These are phyloP conservation scores for Hepsetus odoe DNA, from an alignment of 2,113 vertebrate species.

Conservation along the genomic window DNA sequence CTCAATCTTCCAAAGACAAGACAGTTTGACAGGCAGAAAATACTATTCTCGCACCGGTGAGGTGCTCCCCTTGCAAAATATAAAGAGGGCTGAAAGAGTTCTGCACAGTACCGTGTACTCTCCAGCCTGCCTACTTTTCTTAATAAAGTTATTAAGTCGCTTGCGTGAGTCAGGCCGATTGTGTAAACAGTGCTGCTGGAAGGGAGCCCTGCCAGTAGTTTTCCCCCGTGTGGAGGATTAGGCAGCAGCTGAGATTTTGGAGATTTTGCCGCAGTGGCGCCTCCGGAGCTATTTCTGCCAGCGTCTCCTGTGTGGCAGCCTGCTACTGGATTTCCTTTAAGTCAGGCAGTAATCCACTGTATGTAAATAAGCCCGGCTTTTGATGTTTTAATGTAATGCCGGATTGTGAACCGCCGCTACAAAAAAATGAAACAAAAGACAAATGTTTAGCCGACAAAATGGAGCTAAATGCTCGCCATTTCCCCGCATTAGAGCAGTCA, in stretches of 20 bases:
- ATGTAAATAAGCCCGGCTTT: constrained; percentile 50
- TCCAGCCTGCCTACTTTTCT: too few relatives aligned
- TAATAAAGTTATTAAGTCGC: background rate
- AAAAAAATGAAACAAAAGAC: constrained; percentile 51
- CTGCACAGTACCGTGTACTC: too few relatives aligned
- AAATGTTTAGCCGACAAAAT: constrained; percentile 48
- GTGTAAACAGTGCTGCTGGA: background rate
- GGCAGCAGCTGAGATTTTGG: constrained; percentile 8
- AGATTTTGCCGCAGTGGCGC: constrained; percentile 12
- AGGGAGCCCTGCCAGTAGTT: background rate
- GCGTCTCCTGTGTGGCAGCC: constrained; percentile 38
- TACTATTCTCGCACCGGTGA: too few relatives aligned
- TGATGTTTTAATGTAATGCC: constrained; percentile 48
- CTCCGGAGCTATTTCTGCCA: constrained; percentile 38
- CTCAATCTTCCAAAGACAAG: too few relatives aligned
- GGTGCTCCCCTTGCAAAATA: too few relatives aligned
- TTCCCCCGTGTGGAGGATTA: background rate
- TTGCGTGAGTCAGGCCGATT: background rate
- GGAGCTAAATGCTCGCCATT: constrained; percentile 28
- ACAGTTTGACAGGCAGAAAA: too few relatives aligned
- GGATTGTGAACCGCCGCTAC: constrained; percentile 26
- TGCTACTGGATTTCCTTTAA: background rate
- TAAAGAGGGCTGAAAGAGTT: too few relatives aligned
- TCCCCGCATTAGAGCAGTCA: constrained; percentile 9
- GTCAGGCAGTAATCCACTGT: constrained; percentile 46